Conservation (phyloP, 2,113 vertebrate genomes). For the Alethe diademata region DNA sequence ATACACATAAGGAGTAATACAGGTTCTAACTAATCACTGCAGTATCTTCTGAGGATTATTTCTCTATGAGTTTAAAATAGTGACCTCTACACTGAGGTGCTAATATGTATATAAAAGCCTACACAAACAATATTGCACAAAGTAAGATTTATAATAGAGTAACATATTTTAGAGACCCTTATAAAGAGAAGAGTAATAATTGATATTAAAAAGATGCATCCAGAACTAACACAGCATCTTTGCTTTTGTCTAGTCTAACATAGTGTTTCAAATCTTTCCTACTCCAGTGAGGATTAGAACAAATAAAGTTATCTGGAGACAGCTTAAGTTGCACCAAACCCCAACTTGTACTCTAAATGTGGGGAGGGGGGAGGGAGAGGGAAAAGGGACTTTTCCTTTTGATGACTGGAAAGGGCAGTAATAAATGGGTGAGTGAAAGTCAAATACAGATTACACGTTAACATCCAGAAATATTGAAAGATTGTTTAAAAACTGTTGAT, state of each 20-base stretch:
- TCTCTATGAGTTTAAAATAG: slow-evolving; percentile 80
- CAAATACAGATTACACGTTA: slow-evolving; percentile 61
- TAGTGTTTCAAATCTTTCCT: slow-evolving; percentile 75
- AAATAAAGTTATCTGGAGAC: slow-evolving; percentile 44
- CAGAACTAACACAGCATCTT: slow-evolving; percentile 77
- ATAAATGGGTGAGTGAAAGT: slow-evolving; percentile 61
- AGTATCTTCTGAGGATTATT: slow-evolving; percentile 80
- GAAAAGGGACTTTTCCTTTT: slow-evolving; percentile 55
- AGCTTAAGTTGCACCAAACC: slow-evolving; percentile 76
- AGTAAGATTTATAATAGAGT: slow-evolving; percentile 83
- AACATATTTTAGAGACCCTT: slow-evolving; percentile 81
- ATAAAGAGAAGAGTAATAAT: slow-evolving; percentile 78
- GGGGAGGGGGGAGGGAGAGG: not conserved
- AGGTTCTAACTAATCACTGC: slow-evolving; percentile 83
- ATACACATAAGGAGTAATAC: slow-evolving; percentile 82
- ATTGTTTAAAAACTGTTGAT: slow-evolving; percentile 11
- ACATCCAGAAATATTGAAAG: slow-evolving; percentile 69
- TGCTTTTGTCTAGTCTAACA: slow-evolving; percentile 75
- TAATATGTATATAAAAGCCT: slow-evolving; percentile 82
- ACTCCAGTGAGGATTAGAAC: slow-evolving; percentile 65
- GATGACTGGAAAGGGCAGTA: slow-evolving; percentile 59
- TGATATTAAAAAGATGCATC: slow-evolving; percentile 78
- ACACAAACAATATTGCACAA: slow-evolving; percentile 87
- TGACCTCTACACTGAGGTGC: slow-evolving; percentile 79
- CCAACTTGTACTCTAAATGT: slow-evolving; percentile 71